Evolutionary conservation across 2,797 vertebrate genomes (phyloP).

Genomic region (Chelmon rostratus): DNA sequence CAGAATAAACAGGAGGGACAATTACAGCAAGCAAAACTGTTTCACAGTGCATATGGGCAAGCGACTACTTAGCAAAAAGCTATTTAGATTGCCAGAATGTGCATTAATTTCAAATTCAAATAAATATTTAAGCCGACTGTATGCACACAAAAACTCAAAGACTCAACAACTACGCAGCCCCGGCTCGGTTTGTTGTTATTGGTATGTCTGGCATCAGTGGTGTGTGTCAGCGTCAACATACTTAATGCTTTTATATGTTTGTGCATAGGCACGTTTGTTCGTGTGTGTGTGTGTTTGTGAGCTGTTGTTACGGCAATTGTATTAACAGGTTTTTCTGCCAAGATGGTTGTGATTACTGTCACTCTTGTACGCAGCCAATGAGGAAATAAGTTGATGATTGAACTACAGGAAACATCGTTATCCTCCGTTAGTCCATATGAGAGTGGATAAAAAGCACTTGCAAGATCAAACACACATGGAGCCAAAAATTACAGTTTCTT

Average conservation of each 20-base stretch:
- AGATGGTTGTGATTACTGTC: slow-evolving; percentile 19
- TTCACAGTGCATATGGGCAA: neutral
- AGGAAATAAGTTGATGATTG: slow-evolving; percentile 1
- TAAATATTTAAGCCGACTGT: neutral
- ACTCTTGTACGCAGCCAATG: slow-evolving; percentile 1
- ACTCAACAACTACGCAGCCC: neutral
- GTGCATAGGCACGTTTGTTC: neutral
- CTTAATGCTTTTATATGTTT: neutral
- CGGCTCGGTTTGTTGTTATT: slow-evolving; percentile 1
- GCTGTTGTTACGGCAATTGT: slow-evolving; percentile 1
- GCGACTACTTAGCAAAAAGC: neutral
- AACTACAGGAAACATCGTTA: neutral
- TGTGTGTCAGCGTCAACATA: slow-evolving; percentile 18
- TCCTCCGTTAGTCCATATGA: slow-evolving; percentile 12
- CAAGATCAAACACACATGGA: neutral
- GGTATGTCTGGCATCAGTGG: neutral
- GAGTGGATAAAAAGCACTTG: slow-evolving; percentile 13
- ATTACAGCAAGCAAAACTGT: neutral
- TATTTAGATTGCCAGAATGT: neutral
- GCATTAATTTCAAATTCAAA: neutral
- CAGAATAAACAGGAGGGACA: neutral
- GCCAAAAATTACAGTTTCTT: slow-evolving; percentile 12
- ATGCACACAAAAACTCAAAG: neutral
- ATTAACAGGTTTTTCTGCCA: slow-evolving; percentile 18
- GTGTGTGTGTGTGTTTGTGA: neutral